These are phyloP conservation scores for Artibeus lituratus DNA, from an alignment of 2,797 vertebrate species.

Conservation along the genomic window DNA sequence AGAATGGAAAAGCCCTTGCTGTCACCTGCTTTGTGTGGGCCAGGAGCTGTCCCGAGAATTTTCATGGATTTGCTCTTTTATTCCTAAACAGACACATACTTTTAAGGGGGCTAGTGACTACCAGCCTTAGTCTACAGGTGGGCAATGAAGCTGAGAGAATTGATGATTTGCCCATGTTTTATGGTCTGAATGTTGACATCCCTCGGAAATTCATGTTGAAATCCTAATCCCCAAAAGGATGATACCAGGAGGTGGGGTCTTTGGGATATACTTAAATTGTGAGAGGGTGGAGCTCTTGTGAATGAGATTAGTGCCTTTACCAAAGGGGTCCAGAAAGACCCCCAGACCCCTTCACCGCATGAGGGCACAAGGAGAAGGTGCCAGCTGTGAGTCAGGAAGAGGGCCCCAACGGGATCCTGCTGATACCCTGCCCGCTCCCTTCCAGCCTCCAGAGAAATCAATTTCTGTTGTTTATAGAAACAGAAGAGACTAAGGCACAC, in stretches of 20 bases:
- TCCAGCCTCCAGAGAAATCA: not conserved
- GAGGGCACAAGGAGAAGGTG: not conserved
- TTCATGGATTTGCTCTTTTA: not conserved
- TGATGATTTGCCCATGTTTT: not conserved
- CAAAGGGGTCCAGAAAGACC: not conserved
- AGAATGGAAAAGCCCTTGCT: not conserved
- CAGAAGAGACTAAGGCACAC: not conserved
- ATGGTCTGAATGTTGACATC: not conserved
- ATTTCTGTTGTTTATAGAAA: not conserved
- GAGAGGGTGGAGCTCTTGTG: not conserved
- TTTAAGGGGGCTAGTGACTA: not conserved
- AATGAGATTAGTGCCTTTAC: not conserved
- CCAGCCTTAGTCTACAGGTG: too few species aligned
- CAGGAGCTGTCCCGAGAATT: not conserved
- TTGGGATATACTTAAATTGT: not conserved
- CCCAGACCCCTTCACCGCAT: not conserved
- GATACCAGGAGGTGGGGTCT: not conserved
- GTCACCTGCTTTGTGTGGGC: not conserved
- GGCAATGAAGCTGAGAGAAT: not conserved
- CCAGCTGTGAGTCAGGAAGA: not conserved
- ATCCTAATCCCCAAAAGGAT: not conserved
- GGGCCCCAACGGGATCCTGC: not conserved
- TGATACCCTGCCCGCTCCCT: not conserved
- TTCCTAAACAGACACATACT: not conserved
- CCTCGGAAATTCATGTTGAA: not conserved